Evolutionary conservation across 2,797 vertebrate species (phyloP), one percentile per base, ranked within the genome.

Genomic region (Anguilla anguilla): DNA sequence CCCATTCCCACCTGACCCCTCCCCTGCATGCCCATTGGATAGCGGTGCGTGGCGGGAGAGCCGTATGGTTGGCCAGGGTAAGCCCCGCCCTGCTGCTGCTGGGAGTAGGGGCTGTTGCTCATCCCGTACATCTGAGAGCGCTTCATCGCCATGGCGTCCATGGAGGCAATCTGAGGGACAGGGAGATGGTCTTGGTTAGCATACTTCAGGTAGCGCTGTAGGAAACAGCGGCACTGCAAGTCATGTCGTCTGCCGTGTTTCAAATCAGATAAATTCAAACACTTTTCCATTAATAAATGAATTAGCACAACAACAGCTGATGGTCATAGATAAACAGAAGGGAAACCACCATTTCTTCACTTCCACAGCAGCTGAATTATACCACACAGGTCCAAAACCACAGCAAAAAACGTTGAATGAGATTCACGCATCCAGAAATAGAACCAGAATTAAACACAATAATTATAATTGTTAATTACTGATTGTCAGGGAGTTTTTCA

Each of bases 131-230:
- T 90, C 94, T 98, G 97, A 35, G 98, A 97, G 83, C 97, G 97
- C 95, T 98, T 99, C 97, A 98, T 97, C 86, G 95, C 95, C 97
- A 98, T 97, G 2, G 97, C 96, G 90, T 98, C 98, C 96, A 98
- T 96, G 1, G 97, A 93, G 22, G 94, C 93, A 92, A 97, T 97
- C 98, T 99, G 95, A 57, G 85, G 90, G 90, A 86, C 86, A 90
- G 90, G 83, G 89, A 83, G 51, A 25, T 25, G 1, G 39, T 61
- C 11, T 7, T 31, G 86, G 15, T 86, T 39, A 84, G 53, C 7
- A 28, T 1, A 17, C 25, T 28, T 22, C 31, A 55, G 22, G 31
- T 19, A 19, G 19, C 10, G 10, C 83, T 39, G 83, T 25, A 51
- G 79, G 46, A 6, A 13, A 43, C 3, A 49, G 19, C 10, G 7